Base-by-base conservation (phyloP, 2,888 invertebrate species). In the Melinopterus prodromus region DNA sequence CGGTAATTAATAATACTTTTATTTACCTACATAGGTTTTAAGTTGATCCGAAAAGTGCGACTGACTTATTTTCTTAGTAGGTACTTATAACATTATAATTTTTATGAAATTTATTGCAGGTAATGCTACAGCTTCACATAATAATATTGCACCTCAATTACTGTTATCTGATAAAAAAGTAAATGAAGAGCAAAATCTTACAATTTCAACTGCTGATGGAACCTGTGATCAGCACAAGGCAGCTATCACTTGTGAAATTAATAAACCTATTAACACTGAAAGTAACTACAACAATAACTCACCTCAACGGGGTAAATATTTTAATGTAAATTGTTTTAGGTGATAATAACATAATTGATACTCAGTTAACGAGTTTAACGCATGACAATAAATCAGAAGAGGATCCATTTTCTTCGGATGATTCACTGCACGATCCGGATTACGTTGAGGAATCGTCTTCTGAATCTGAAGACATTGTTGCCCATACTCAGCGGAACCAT, bases 1-100 rank as follows among this genome's bases (percentile, higher is more conserved):
- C 53, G 53, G 53, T 53, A 53, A 53, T 53, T 53, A 53, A 53
- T 53, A 53, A 53, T 53, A 53, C 53, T 53, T 53, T 53, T 53
- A 53, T 53, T 53, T 12, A 53, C 53, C 53, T 53, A 53, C 12
- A 53, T 53, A 53, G 53, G 53, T 53, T 53, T 53, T 53, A 53
- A 53, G 53, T 53, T 53, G 53, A 53, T 53, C 53, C 53, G 53
- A 53, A 53, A 53, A 53, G 53, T 53, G 1, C 53, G 53, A 53
- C 53, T 53, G 53, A 53, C 53, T 53, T 53, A 4, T 53, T 53
- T 53, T 53, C 53, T 53, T 53, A 53, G 53, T 53, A 53, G 53
- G 53, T 53, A 53, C 53, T 53, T 53, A 53, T 53, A 53, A 53
- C 53, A 4, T 53, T 6, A 53, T 53, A 53, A 53, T 53, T 53